phyloP scores from a whole-genome alignment of 1,140 invertebrate species.

The Drosophila willistoni region DNA sequence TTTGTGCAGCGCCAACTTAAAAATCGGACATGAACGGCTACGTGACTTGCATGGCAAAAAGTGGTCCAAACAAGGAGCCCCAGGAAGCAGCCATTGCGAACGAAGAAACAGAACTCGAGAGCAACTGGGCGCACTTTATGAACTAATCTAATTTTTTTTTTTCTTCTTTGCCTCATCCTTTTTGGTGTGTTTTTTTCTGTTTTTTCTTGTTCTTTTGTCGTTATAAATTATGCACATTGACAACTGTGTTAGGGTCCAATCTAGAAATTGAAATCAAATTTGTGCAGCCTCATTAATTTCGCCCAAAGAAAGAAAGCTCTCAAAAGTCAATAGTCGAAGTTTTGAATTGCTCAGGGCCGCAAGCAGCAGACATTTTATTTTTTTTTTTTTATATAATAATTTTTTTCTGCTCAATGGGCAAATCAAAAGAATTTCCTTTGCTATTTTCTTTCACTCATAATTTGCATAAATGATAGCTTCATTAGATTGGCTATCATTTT shows the following conservation, averaged over 20 bases:
- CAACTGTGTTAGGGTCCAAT: constrained; percentile 51
- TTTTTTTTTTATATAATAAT: too few species aligned
- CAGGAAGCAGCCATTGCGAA: constrained; percentile 20
- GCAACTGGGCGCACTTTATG: constrained; percentile 49
- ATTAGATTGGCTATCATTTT: constrained; percentile 66
- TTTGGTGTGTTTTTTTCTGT: constrained; percentile 37
- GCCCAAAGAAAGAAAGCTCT: constrained; percentile 27
- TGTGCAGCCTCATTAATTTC: constrained; percentile 75
- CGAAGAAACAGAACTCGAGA: constrained; percentile 3
- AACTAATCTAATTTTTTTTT: constrained; percentile 70
- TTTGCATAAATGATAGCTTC: constrained; percentile 59
- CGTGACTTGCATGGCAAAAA: constrained; percentile 61
- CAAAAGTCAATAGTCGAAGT: constrained; percentile 41
- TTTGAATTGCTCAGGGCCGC: constrained; percentile 5
- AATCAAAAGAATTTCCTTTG: constrained; percentile 16
- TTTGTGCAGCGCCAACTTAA: constrained; percentile 78
- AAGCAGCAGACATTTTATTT: not conserved
- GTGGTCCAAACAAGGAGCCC: constrained; percentile 2
- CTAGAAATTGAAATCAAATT: constrained; percentile 76
- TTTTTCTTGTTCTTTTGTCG: constrained; percentile 27
- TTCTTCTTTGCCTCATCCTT: constrained; percentile 37
- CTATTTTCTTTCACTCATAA: constrained; percentile 29
- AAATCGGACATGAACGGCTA: constrained; percentile 72
- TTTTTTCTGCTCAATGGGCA: constrained; percentile 15
- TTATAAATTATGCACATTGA: constrained; percentile 73